Conservation (phyloP, 2,113 vertebrate species). For the Ornithorhynchus anatinus region DNA sequence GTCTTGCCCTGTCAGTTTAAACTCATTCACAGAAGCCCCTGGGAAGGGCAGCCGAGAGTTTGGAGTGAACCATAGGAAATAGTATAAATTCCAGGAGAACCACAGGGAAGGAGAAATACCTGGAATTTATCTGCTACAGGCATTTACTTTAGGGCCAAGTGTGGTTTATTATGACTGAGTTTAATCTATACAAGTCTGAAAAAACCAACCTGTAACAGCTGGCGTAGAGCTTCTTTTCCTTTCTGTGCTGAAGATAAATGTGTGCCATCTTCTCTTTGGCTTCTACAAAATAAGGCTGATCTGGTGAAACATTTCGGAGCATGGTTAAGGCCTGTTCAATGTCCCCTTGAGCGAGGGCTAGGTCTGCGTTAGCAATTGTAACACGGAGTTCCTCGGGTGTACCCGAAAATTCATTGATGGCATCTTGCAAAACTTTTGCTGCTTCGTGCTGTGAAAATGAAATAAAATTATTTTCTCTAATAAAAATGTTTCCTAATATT, state of each 20-base stretch:
- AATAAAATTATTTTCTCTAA: slow-evolving; percentile 13
- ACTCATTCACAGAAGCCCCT: no score
- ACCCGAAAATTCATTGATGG: slow-evolving; percentile 94
- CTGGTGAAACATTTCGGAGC: slow-evolving; percentile 86
- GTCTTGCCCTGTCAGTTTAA: no score
- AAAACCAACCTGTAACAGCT: slow-evolving; percentile 88
- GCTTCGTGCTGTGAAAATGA: slow-evolving; percentile 87
- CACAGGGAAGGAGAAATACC: no score
- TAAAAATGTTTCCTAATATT: not conserved
- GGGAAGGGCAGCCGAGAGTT: no score
- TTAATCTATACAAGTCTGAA: slow-evolving; percentile 7
- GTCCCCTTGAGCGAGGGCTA: slow-evolving; percentile 87
- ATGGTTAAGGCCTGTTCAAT: slow-evolving; percentile 87
- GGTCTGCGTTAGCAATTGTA: slow-evolving; percentile 90
- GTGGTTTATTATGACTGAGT: not conserved
- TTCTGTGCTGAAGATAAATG: slow-evolving; percentile 90
- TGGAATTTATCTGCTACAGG: no score
- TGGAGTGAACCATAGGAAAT: no score
- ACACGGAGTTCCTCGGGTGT: slow-evolving; percentile 90
- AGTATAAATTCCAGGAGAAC: no score
- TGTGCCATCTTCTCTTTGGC: slow-evolving; percentile 96
- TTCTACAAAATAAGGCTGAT: slow-evolving; percentile 93
- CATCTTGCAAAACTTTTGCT: slow-evolving; percentile 93
- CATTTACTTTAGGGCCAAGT: no score
- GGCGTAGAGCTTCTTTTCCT: slow-evolving; percentile 90